Percentiles rank a stretch among this genome's conserved stretches.
Conservation (phyloP, 2,113 vertebrate genomes). For the Oncorhynchus keta region DNA sequence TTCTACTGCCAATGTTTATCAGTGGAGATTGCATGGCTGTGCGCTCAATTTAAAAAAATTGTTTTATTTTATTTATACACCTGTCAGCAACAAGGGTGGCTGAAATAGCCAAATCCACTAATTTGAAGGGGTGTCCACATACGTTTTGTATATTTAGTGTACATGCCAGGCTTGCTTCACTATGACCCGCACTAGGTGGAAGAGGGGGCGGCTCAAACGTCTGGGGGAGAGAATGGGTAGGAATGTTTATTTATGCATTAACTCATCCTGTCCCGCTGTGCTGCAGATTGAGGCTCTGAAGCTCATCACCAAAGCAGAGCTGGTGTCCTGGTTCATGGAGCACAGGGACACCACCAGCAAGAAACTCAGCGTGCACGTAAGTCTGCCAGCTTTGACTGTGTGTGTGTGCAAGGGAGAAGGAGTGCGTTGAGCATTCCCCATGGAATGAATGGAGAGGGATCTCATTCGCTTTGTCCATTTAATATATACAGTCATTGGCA, state of each 20-base stretch:
- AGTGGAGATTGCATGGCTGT: no score
- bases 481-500: no score
- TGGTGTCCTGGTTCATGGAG: slow-evolving; percentile 84
- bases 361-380: slow-evolving; percentile 92
- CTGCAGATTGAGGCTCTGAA: slow-evolving; percentile 88
- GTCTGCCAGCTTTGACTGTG: slow-evolving; percentile 39
- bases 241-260: not conserved
- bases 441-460: not conserved
- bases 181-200: not conserved
- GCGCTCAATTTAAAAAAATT: no score
- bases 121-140: no score
- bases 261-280: not conserved
- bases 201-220: not conserved
- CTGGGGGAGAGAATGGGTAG: not conserved
- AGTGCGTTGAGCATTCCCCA: not conserved
- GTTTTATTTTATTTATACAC: no score
- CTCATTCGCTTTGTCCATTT: no score
- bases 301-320: slow-evolving; percentile 79
- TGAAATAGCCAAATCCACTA: no score
- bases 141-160: no score
- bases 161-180: not conserved
- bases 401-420: not conserved
- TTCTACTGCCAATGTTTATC: no score
- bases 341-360: slow-evolving; percentile 76
- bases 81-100: no score